These are phyloP conservation scores for Zaprionus camerounensis DNA, from an alignment of 1,140 invertebrate species.

Conservation along the genomic window DNA sequence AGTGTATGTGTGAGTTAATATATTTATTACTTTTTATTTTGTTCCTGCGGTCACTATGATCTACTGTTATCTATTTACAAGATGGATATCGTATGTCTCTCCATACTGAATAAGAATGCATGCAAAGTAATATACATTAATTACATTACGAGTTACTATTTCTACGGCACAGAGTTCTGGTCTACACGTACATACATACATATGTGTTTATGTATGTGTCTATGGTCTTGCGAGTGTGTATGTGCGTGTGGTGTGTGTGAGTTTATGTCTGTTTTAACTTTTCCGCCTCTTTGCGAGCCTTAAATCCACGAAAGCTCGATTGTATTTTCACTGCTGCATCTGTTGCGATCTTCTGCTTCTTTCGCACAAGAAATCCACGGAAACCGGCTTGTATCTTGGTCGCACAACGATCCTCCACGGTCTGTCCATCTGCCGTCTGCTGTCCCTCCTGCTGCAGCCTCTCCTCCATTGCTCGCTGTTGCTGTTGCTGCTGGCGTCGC, in stretches of 20 bases:
- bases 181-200: not conserved
- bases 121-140: conserved; percentile 34
- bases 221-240: not conserved
- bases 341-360: conserved; percentile 86
- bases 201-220: not conserved
- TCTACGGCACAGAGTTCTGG: conserved; percentile 1
- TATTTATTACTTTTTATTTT: conserved; percentile 26
- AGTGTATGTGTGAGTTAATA: not conserved
- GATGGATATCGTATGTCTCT: conserved; percentile 26
- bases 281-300: conserved; percentile 85
- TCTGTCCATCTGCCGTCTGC: conserved; percentile 18
- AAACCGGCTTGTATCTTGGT: conserved; percentile 91
- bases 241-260: conserved; percentile 5
- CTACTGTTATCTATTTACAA: conserved; percentile 53
- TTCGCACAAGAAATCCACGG: conserved; percentile 89
- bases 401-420: conserved; percentile 87
- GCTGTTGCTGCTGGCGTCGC: conserved; percentile 2
- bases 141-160: conserved; percentile 18
- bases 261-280: conserved; percentile 68
- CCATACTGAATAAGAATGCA: conserved; percentile 34
- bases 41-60: conserved; percentile 40
- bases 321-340: conserved; percentile 87
- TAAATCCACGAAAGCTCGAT: conserved; percentile 87
- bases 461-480: not conserved
- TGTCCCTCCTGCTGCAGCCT: not conserved